Evolutionary conservation across 2,797 vertebrate species (phyloP).

Genomic region (Arnoldichthys spilopterus): DNA sequence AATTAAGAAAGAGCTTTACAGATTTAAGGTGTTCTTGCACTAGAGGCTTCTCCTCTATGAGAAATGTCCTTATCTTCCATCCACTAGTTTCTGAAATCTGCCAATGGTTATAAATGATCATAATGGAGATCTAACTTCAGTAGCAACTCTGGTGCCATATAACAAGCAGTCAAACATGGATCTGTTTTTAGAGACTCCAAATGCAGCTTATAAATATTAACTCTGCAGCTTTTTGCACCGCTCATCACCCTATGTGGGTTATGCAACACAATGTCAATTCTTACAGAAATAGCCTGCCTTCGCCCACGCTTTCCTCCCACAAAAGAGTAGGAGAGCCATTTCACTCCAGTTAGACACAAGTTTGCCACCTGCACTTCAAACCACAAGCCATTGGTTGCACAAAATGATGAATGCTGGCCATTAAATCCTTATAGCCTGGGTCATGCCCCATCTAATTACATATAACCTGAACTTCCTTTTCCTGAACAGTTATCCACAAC

Average conservation of each 20-base stretch:
- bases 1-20: neutral
- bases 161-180: constrained; percentile 35
- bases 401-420: constrained; percentile 50
- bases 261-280: constrained; percentile 54
- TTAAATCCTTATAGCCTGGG: constrained; percentile 40
- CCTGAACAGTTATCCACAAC: constrained; percentile 28
- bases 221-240: constrained; percentile 25
- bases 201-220: constrained; percentile 32
- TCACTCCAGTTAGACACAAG: constrained; percentile 33
- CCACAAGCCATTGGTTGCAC: constrained; percentile 14
- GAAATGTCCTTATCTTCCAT: constrained; percentile 18
- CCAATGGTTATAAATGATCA: constrained; percentile 23
- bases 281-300: constrained; percentile 52
- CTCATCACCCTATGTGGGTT: constrained; percentile 51
- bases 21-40: neutral
- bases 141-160: constrained; percentile 36
- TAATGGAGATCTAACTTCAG: constrained; percentile 44
- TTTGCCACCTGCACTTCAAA: constrained; percentile 31
- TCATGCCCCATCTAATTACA: constrained; percentile 48
- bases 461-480: constrained; percentile 34
- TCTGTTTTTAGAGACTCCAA: constrained; percentile 43
- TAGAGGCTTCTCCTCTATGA: neutral
- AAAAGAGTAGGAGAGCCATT: constrained; percentile 48
- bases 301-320: constrained; percentile 57
- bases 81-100: constrained; percentile 8